Percentiles rank a stretch among this genome's conserved stretches.
phyloP scores from a whole-genome alignment of 2,797 vertebrate species.

The Pseudomugil gertrudae region DNA sequence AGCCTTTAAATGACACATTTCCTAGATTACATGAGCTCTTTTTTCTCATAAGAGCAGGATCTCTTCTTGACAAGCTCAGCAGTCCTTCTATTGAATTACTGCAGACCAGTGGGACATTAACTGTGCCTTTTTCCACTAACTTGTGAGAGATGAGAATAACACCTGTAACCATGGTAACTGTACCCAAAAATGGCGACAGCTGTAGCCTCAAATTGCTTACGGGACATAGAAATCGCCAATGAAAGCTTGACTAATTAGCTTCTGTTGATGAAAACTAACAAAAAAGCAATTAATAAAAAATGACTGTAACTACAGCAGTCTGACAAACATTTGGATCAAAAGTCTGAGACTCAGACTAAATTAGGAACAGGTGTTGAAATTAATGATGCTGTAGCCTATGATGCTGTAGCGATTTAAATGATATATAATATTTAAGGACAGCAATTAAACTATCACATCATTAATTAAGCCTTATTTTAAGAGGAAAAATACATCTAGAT shows the following conservation, averaged over 20 bases:
- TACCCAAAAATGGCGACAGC: constrained; percentile 1
- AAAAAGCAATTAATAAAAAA: not conserved
- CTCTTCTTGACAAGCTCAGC: constrained; percentile 5
- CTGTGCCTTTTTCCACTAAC: constrained; percentile 15
- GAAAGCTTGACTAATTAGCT: not conserved
- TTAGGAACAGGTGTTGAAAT: not conserved
- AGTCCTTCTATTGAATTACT: constrained; percentile 11
- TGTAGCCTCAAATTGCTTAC: not conserved
- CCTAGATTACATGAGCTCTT: not conserved
- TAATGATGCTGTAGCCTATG: not conserved
- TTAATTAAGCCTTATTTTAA: not conserved
- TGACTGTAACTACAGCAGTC: not conserved
- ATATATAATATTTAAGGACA: not conserved
- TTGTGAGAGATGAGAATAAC: constrained; percentile 1
- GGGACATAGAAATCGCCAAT: not conserved
- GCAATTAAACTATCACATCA: not conserved
- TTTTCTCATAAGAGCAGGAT: not conserved
- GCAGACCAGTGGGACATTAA: constrained; percentile 9
- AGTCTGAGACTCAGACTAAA: not conserved
- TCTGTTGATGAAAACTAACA: not conserved
- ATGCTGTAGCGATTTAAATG: too few species aligned
- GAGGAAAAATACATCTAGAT: too few species aligned
- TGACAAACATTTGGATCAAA: not conserved
- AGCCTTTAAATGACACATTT: not conserved
- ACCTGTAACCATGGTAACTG: constrained; percentile 16